These are phyloP conservation scores for Drosophila infuscata DNA, from an alignment of 2,888 invertebrate genomes.

Conservation along the genomic window DNA sequence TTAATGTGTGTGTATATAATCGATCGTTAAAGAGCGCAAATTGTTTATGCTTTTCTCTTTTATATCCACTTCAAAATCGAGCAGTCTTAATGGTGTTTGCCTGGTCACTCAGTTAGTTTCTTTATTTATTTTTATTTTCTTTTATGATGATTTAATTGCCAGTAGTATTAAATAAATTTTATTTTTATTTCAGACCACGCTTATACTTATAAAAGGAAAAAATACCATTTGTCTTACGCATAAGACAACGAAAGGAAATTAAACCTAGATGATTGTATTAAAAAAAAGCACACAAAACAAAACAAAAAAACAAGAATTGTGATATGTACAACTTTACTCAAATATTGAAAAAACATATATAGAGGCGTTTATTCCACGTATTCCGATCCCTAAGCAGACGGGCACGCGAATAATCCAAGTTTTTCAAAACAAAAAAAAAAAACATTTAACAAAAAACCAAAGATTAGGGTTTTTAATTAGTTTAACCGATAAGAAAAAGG, in stretches of 20 bases:
- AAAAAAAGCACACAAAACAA: slow-evolving; percentile 27
- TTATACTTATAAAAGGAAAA: slow-evolving; percentile 37
- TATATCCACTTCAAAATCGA: slow-evolving; percentile 1
- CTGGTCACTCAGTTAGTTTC: background rate
- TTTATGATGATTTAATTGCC: slow-evolving; percentile 17
- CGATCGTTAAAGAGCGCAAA: slow-evolving; percentile 28
- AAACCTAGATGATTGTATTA: slow-evolving; percentile 60
- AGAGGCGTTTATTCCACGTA: slow-evolving; percentile 63
- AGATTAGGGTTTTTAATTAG: slow-evolving; percentile 70
- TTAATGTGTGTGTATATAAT: background rate
- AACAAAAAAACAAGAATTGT: slow-evolving; percentile 64
- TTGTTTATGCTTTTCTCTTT: slow-evolving; percentile 28
- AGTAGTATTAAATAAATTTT: background rate
- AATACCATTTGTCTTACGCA: slow-evolving; percentile 57
- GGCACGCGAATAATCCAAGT: slow-evolving; percentile 34
- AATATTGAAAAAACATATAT: slow-evolving; percentile 72
- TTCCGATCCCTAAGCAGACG: slow-evolving; percentile 32
- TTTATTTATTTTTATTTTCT: slow-evolving; percentile 7
- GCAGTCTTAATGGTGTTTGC: slow-evolving; percentile 4
- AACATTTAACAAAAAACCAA: slow-evolving; percentile 53
- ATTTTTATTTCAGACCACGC: slow-evolving; percentile 65
- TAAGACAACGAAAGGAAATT: slow-evolving; percentile 58
- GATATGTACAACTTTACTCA: slow-evolving; percentile 81
- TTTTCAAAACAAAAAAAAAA: slow-evolving; percentile 21
- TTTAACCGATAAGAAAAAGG: slow-evolving; percentile 40